Conservation (phyloP, 2,113 vertebrate genomes). For the Mandrillus leucophaeus region DNA sequence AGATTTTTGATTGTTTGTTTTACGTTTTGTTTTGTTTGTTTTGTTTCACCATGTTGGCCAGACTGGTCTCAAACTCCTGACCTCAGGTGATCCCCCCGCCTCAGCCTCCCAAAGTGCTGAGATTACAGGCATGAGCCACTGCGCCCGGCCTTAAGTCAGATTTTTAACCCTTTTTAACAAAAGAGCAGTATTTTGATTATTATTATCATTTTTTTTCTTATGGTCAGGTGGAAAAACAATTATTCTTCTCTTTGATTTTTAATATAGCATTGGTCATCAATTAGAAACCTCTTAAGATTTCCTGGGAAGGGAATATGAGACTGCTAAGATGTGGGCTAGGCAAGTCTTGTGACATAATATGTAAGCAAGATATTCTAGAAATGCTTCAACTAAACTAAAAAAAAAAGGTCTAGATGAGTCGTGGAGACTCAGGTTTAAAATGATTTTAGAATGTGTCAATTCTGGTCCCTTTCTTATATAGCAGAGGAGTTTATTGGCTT, state of each 20-base stretch:
- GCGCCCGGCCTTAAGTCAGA: not conserved
- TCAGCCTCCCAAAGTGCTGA: too few species aligned
- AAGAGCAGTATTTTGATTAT: not conserved
- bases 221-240: constrained; percentile 37
- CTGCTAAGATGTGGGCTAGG: constrained; percentile 37
- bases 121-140: too few species aligned
- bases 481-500: not conserved
- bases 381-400: constrained; percentile 33
- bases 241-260: constrained; percentile 66
- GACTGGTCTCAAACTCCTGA: too few species aligned
- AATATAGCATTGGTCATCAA: constrained; percentile 61
- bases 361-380: constrained; percentile 55
- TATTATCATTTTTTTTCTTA: not conserved
- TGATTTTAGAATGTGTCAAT: constrained; percentile 7
- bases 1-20: too few species aligned
- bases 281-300: constrained; percentile 63
- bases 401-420: constrained; percentile 48
- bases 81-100: too few species aligned
- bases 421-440: constrained; percentile 29
- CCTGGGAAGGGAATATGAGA: constrained; percentile 61
- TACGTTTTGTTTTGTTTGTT: too few species aligned
- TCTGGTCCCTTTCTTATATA: not conserved
- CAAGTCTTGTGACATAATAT: constrained; percentile 57
- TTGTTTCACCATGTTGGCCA: too few species aligned
- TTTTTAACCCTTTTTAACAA: not conserved